A percentile compares a stretch with the other conserved stretches of the same genome.
These are phyloP conservation scores for Balearica regulorum DNA, from an alignment of 2,797 vertebrate genomes.

Conservation along the genomic window DNA sequence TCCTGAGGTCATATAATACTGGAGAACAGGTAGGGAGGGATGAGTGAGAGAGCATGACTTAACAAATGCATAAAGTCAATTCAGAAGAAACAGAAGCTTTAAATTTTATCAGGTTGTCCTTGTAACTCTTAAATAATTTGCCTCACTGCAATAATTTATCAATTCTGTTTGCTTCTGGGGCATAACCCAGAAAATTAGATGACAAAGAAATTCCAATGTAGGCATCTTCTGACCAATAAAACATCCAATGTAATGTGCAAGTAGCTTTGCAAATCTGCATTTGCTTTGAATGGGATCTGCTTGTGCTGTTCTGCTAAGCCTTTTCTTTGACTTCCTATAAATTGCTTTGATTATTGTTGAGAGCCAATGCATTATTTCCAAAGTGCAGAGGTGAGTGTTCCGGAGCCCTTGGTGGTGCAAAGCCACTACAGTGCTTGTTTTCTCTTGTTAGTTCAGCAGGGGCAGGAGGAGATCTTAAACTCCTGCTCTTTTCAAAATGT, in stretches of 20 bases:
- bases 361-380: background rate
- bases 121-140: background rate
- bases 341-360: background rate
- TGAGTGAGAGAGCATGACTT: background rate
- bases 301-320: background rate
- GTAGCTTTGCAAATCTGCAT: background rate
- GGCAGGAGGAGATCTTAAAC: background rate
- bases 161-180: background rate
- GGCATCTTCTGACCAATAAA: background rate
- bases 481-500: background rate
- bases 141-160: background rate
- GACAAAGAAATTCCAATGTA: background rate
- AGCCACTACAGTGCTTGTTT: background rate
- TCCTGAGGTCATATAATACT: fast-evolving
- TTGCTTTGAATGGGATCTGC: background rate
- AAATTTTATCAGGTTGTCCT: background rate
- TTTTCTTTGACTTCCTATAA: background rate
- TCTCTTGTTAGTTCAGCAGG: background rate
- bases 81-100: background rate
- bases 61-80: background rate
- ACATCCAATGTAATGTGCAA: background rate
- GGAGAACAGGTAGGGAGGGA: too few species aligned
- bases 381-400: background rate
- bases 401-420: background rate
- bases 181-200: background rate